A percentile compares a stretch with the other conserved stretches of the same genome.
These are phyloP conservation scores for Oscheius sp. DNA, from an alignment of 2,888 invertebrate species.

Conservation along the genomic window DNA sequence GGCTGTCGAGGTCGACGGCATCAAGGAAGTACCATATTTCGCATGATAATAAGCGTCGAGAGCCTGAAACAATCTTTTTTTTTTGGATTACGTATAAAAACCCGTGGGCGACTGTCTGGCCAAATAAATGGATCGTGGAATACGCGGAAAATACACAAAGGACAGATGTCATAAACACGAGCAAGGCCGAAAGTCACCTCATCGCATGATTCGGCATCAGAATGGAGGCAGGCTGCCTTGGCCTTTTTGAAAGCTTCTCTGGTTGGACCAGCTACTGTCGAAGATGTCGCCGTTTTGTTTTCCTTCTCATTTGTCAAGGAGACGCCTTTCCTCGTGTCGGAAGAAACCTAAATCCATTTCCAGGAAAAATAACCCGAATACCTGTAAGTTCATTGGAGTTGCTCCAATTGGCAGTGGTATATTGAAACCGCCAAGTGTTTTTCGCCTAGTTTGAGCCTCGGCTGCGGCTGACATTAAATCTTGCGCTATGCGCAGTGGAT, in stretches of 20 bases:
- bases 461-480: slow-evolving; percentile 51
- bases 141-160: background rate
- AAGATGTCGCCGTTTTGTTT: background rate
- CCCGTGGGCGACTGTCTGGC: too few relatives aligned
- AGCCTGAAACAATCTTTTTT: slow-evolving; percentile 34
- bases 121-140: background rate
- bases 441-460: slow-evolving; percentile 46
- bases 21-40: slow-evolving; percentile 47
- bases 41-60: slow-evolving; percentile 52
- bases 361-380: background rate
- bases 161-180: background rate
- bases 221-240: slow-evolving; percentile 47
- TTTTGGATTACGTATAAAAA: too few relatives aligned
- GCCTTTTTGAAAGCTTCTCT: slow-evolving; percentile 43
- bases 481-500: slow-evolving; percentile 48
- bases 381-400: slow-evolving; percentile 49
- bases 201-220: slow-evolving; percentile 46
- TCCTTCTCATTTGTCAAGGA: slow-evolving; percentile 10
- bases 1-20: slow-evolving; percentile 31
- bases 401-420: slow-evolving; percentile 50
- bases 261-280: slow-evolving; percentile 7
- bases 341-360: slow-evolving; percentile 15
- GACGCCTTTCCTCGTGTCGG: slow-evolving; percentile 7
- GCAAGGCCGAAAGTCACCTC: slow-evolving; percentile 21
- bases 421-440: slow-evolving; percentile 49